Evolutionary conservation across 1,140 invertebrate genomes (phyloP).

Genomic region (Sycophila sp.): DNA sequence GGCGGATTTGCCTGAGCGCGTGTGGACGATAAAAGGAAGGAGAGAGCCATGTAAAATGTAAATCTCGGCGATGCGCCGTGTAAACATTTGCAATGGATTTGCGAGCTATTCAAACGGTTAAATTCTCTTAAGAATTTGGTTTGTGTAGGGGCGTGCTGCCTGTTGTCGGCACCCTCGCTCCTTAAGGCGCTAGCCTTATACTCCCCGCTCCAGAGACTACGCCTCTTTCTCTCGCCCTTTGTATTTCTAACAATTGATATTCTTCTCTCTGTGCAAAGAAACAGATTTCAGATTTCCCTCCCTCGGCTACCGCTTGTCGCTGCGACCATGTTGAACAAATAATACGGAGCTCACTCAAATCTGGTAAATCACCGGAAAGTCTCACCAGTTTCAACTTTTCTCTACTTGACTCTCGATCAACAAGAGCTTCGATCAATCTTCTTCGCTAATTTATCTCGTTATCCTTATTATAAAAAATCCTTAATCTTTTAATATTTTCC

Average conservation of each 20-base stretch:
- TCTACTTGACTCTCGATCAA: background rate
- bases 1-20: background rate
- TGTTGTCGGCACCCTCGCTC: slow-evolving; percentile 39
- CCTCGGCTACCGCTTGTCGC: slow-evolving; percentile 24
- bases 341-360: slow-evolving; percentile 57
- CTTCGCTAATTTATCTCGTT: no score
- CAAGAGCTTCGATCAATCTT: no score
- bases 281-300: slow-evolving; percentile 59
- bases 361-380: slow-evolving; percentile 54
- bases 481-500: no score
- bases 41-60: slow-evolving; percentile 42
- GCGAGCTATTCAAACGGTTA: slow-evolving; percentile 68
- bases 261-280: slow-evolving; percentile 66
- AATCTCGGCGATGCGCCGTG: slow-evolving; percentile 61
- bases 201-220: slow-evolving; percentile 44
- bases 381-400: slow-evolving; percentile 6
- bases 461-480: no score
- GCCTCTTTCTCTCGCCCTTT: slow-evolving; percentile 60
- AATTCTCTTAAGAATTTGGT: slow-evolving; percentile 69
- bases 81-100: slow-evolving; percentile 69
- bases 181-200: slow-evolving; percentile 21
- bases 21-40: background rate
- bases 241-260: slow-evolving; percentile 69
- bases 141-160: slow-evolving; percentile 60
- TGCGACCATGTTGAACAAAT: slow-evolving; percentile 62